Evolutionary conservation across 2,113 vertebrate species (phyloP).

Genomic region (Okapia johnstoni): DNA sequence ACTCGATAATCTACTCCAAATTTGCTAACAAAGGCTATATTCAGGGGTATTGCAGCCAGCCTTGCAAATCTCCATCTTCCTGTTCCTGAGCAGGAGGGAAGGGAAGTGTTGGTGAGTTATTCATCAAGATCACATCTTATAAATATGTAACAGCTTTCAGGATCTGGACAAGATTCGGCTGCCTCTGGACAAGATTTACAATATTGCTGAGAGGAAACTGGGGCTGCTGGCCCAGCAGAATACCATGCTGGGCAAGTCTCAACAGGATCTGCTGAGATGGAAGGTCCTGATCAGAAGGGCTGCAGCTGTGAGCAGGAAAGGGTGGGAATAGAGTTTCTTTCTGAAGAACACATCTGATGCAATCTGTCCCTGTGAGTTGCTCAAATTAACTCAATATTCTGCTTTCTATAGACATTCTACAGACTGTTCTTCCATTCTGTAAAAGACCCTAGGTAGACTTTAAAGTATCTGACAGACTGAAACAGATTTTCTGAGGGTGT

Average conservation of each 20-base stretch:
- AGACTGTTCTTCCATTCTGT: neutral
- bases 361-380: conserved; percentile 26
- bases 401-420: neutral
- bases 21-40: conserved; percentile 43
- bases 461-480: neutral
- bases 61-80: conserved; percentile 13
- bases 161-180: conserved; percentile 25
- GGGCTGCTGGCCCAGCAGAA: conserved; percentile 10
- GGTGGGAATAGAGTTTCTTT: conserved; percentile 7
- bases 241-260: conserved; percentile 32
- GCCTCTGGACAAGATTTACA: conserved; percentile 3
- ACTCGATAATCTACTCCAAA: neutral
- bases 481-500: neutral
- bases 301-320: conserved; percentile 3
- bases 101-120: neutral
- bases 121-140: conserved; percentile 39
- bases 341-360: conserved; percentile 38
- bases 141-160: conserved; percentile 26
- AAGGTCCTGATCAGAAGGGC: neutral
- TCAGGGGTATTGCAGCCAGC: neutral
- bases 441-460: neutral
- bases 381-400: conserved; percentile 13
- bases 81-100: neutral
- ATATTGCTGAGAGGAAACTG: conserved; percentile 49
- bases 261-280: conserved; percentile 42